These are phyloP conservation scores for Nomada flava DNA, from an alignment of 2,888 invertebrate species.

Conservation along the genomic window DNA sequence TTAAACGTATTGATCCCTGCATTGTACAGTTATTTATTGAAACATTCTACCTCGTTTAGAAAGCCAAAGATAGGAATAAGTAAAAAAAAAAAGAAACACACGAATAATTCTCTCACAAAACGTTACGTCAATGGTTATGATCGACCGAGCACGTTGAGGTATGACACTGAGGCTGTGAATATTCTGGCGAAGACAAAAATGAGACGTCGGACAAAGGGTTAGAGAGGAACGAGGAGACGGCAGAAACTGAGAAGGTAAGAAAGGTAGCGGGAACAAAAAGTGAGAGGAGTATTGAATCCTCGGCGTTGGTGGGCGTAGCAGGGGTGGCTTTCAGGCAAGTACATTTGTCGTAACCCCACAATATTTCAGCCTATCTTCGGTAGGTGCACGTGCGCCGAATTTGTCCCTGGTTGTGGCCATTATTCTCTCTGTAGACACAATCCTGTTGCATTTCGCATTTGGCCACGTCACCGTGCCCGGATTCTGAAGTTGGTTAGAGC, in stretches of 20 bases:
- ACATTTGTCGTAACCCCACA: slow-evolving; percentile 58
- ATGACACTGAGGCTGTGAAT: slow-evolving; percentile 21
- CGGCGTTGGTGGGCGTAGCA: slow-evolving; percentile 13
- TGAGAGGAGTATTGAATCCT: slow-evolving; percentile 40
- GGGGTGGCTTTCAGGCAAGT: slow-evolving; percentile 38
- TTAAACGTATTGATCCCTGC: no score
- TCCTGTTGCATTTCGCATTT: slow-evolving; percentile 77
- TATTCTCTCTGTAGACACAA: slow-evolving; percentile 69
- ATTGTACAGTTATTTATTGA: not conserved
- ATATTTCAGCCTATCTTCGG: slow-evolving; percentile 67
- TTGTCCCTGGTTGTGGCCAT: slow-evolving; percentile 55
- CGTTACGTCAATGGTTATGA: slow-evolving; percentile 31
- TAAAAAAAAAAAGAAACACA: not conserved
- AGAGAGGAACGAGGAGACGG: not conserved
- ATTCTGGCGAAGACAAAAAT: slow-evolving; percentile 22
- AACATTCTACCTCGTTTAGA: not conserved
- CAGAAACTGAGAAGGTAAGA: not conserved
- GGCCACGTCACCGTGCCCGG: slow-evolving; percentile 48
- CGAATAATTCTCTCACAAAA: slow-evolving; percentile 21
- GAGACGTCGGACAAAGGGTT: slow-evolving; percentile 12
- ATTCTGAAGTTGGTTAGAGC: slow-evolving; percentile 36
- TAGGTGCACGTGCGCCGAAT: slow-evolving; percentile 71
- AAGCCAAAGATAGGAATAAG: not conserved
- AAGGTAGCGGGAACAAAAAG: slow-evolving; percentile 24
- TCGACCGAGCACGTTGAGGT: slow-evolving; percentile 26